Conservation (phyloP, 2,113 vertebrate genomes). For the Lathamus discolor region DNA sequence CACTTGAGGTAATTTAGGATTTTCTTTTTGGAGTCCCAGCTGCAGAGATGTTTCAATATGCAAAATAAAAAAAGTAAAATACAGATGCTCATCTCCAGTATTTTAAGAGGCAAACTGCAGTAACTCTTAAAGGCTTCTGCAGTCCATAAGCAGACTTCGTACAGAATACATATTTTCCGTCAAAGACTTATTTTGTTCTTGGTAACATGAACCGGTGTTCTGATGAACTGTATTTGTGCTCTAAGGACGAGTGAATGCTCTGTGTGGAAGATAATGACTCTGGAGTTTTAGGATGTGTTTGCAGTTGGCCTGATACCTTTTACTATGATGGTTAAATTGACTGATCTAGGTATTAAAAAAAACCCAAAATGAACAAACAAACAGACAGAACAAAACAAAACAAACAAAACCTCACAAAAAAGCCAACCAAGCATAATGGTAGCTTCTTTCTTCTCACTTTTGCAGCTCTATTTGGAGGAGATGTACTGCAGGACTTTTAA, state of each 20-base stretch:
- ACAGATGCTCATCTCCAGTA: neutral
- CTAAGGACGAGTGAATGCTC: neutral
- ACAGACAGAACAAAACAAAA: fast-evolving
- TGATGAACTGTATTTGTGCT: neutral
- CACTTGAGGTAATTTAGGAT: neutral
- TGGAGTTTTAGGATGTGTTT: neutral
- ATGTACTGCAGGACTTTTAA: neutral
- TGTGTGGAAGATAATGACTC: neutral
- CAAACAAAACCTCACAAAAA: neutral
- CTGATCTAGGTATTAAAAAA: neutral
- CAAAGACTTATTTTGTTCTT: neutral
- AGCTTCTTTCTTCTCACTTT: neutral
- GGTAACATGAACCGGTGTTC: neutral
- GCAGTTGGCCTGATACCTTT: neutral
- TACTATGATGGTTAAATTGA: neutral
- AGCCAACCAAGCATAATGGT: neutral
- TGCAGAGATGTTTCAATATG: neutral
- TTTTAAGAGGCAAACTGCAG: neutral
- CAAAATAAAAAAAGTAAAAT: neutral
- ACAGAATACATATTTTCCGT: neutral
- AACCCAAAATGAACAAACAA: neutral
- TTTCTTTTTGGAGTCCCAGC: neutral
- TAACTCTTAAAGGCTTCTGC: neutral
- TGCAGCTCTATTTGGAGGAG: neutral
- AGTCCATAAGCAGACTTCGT: neutral